phyloP scores from a whole-genome alignment of 2,888 invertebrate genomes.

The Elysia crispata region DNA sequence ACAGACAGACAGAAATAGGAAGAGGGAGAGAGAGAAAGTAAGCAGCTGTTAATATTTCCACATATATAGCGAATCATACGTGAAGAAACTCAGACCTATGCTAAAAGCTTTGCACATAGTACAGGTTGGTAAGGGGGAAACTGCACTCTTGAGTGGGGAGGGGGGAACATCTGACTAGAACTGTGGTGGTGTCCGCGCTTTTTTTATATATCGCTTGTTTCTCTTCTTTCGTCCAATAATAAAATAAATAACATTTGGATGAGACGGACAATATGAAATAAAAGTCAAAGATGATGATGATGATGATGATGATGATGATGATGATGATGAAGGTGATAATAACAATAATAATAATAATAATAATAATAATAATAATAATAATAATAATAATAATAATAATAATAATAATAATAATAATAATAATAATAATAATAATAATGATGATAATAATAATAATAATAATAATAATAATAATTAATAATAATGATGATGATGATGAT shows the following conservation, averaged over 20 bases:
- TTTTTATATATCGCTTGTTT: neutral
- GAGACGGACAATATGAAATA: no score
- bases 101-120: no score
- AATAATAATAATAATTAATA: conserved; percentile 49
- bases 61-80: no score
- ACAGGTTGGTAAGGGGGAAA: no score
- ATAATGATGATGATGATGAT: conserved; percentile 12
- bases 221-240: neutral
- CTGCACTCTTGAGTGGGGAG: no score
- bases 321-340: conserved; percentile 52
- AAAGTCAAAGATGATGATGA: neutral
- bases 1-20: no score
- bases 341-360: conserved; percentile 49
- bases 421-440: conserved; percentile 21
- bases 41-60: no score
- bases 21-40: no score
- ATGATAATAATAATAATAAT: conserved; percentile 51
- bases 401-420: neutral
- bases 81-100: no score
- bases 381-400: no score
- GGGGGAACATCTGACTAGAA: no score
- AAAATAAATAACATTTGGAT: neutral
- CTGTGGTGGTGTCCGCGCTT: no score
- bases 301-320: conserved; percentile 31
- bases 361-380: neutral